Percentiles rank a stretch among this genome's conserved stretches.
These are phyloP conservation scores for Corythornis cristatus DNA, from an alignment of 2,113 vertebrate species.

Conservation along the genomic window DNA sequence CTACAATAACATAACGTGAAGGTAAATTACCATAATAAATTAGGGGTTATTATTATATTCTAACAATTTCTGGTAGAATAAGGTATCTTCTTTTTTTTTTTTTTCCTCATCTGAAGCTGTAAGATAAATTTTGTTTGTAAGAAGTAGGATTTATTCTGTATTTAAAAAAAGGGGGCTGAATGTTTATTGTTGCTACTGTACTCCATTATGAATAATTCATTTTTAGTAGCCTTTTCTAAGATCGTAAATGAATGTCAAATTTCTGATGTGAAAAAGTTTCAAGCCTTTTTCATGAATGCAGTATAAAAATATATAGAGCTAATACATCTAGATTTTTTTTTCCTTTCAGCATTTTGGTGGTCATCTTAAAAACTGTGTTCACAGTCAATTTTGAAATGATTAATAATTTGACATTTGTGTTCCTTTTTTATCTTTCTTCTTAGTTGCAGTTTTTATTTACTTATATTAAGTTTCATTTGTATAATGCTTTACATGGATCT, in stretches of 20 bases:
- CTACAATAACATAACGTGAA: constrained; percentile 52
- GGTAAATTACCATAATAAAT: constrained; percentile 65
- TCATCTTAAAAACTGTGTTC: background rate
- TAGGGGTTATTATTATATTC: constrained; percentile 46
- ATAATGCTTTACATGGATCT: background rate
- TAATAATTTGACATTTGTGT: background rate
- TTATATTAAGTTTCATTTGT: background rate
- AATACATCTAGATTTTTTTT: background rate
- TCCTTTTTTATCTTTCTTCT: background rate
- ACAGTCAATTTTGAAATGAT: background rate
- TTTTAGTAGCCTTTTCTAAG: constrained; percentile 17
- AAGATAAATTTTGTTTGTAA: background rate
- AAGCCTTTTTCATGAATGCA: background rate
- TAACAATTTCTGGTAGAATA: constrained; percentile 31
- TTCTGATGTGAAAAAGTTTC: background rate
- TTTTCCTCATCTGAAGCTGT: background rate
- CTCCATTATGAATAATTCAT: background rate
- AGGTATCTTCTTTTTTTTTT: background rate
- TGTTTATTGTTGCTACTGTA: constrained; percentile 23
- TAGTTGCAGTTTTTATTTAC: background rate
- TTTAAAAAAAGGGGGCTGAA: background rate
- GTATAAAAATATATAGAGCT: background rate
- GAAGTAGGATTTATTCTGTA: background rate
- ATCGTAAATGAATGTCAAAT: background rate
- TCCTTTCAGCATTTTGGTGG: background rate